Percentiles rank a stretch among this genome's conserved stretches.
Conservation (phyloP, 2,113 vertebrate species). For the Eurypyga helias region DNA sequence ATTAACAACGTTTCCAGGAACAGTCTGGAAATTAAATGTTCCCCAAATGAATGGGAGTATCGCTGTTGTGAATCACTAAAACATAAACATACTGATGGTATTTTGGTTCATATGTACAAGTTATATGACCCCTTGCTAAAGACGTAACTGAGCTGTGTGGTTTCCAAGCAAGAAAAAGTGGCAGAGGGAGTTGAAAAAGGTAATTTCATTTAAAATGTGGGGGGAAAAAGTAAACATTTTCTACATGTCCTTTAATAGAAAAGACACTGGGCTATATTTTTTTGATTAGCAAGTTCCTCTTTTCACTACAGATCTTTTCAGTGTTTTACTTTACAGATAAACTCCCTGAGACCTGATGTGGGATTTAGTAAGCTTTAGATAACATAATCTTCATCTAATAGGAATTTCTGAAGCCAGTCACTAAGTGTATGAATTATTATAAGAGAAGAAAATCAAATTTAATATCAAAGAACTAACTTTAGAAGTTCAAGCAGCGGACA, state of each 20-base stretch:
- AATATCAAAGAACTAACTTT: slow-evolving; percentile 74
- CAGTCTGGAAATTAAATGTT: slow-evolving; percentile 47
- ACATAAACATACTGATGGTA: slow-evolving; percentile 43
- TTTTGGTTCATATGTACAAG: slow-evolving; percentile 7
- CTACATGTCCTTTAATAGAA: slow-evolving; percentile 1
- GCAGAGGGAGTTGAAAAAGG: slow-evolving; percentile 54
- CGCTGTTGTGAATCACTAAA: slow-evolving; percentile 57
- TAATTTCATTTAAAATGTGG: slow-evolving; percentile 35
- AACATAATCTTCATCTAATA: slow-evolving; percentile 75
- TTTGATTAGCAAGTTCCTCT: slow-evolving; percentile 58
- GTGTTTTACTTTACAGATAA: slow-evolving; percentile 58
- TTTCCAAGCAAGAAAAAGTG: slow-evolving; percentile 42
- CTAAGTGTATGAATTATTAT: slow-evolving; percentile 73
- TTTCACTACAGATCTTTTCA: slow-evolving; percentile 17
- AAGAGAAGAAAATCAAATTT: slow-evolving; percentile 71
- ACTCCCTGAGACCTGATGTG: slow-evolving; percentile 54
- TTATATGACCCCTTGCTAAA: slow-evolving; percentile 48
- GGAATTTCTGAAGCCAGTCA: slow-evolving; percentile 73
- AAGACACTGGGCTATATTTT: slow-evolving; percentile 22
- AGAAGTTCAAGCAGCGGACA: slow-evolving; percentile 78
- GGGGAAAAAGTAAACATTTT: slow-evolving; percentile 6
- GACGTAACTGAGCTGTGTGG: slow-evolving; percentile 10
- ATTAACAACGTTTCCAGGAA: slow-evolving; percentile 39
- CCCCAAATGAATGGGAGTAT: slow-evolving; percentile 33
- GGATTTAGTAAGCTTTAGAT: slow-evolving; percentile 76